These are phyloP conservation scores for Platichthys stellatus DNA, from an alignment of 2,113 vertebrate genomes.

Conservation along the genomic window DNA sequence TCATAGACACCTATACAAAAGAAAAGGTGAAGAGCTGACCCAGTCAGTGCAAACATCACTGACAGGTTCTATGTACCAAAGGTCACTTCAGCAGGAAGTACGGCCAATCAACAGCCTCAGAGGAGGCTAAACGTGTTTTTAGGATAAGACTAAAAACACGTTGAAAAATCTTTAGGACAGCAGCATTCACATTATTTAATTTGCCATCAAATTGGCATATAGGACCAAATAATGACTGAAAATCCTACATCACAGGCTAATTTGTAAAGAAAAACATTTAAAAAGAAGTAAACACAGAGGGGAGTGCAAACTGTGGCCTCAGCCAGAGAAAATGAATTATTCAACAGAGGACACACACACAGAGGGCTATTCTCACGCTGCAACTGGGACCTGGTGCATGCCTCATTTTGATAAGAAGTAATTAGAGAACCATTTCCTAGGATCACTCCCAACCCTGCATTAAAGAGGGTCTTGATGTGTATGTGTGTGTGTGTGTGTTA, in stretches of 20 bases:
- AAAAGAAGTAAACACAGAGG: conserved; percentile 14
- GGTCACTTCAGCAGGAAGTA: background rate
- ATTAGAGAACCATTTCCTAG: conserved; percentile 32
- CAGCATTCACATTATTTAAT: background rate
- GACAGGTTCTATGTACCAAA: background rate
- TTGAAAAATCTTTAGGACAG: too few species aligned
- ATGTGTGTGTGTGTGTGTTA: background rate
- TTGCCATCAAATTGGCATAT: background rate
- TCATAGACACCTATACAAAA: background rate
- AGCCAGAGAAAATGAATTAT: conserved; percentile 31
- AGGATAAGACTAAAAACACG: too few species aligned
- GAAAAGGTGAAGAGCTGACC: background rate
- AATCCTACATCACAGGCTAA: conserved; percentile 8
- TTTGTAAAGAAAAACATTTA: conserved; percentile 2
- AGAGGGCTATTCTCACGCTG: conserved; percentile 1
- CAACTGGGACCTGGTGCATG: conserved; percentile 20
- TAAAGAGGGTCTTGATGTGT: background rate
- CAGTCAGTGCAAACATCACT: background rate
- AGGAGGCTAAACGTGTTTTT: background rate
- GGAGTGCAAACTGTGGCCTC: conserved; percentile 13
- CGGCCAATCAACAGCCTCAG: background rate
- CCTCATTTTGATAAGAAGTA: conserved; percentile 29
- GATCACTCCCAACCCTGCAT: background rate
- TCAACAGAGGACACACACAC: conserved; percentile 11
- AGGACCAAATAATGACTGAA: background rate